Evolutionary conservation across 2,888 invertebrate genomes (phyloP), one percentile per base, ranked within the genome.

Genomic region (Acrobasis suavella): DNA sequence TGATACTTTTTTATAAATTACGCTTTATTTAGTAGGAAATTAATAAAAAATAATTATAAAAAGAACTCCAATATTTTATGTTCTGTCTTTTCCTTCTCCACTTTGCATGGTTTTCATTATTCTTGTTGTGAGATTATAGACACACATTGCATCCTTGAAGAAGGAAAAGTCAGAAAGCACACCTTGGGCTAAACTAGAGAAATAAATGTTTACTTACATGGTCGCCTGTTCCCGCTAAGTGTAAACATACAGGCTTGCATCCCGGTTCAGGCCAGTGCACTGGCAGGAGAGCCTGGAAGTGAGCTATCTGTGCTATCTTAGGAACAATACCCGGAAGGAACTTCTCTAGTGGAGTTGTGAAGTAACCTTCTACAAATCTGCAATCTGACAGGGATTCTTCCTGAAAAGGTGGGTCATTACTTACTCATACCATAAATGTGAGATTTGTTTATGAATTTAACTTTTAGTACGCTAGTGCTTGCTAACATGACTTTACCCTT

Each of bases 141-240:
- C 32, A 32, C 32, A 32, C 7, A 8, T 32, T 32, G 32, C 32
- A 32, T 32, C 7, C 32, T 32, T 32, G 8, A 32, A 32, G 32
- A 7, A 32, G 32, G 32, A 32, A 32, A 32, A 32, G 32, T 32
- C 5, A 8, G 32, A 32, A 7, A 32, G 32, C 32, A 32, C 22
- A 22, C 22, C 1, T 22, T 22, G 22, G 22, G 32, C 32, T 7
- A 8, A 32, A 32, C 0, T 8, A 32, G 32, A 32, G 32, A 32
- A 8, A 32, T 7, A 22, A 22, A 42, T 42, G 7, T 10, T 46
- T 7, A 89, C 95, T 93, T 93, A 98, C 98, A 93, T 99, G 99
- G 92, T 99, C 99, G 54, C 99, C 99, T 51, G 99, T 99, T 39
- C 99, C 99, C 38, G 99, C 99, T 70, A 99, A 93, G 81, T 99